These are phyloP conservation scores for Drosophila engyochracea DNA, from an alignment of 2,888 invertebrate genomes.

Conservation along the genomic window DNA sequence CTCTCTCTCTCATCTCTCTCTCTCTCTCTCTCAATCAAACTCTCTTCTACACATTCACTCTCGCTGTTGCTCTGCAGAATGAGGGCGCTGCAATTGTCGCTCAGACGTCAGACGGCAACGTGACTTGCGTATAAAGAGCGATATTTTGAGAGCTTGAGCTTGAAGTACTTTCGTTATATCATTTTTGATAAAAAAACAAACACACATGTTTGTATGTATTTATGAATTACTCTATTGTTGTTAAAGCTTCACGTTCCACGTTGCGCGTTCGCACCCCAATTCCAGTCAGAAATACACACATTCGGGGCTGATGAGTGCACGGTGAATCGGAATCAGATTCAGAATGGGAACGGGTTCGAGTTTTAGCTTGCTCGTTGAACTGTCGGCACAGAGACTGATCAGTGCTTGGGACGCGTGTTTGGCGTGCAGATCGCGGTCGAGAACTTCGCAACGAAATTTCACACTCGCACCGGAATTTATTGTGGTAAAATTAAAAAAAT, in stretches of 20 bases:
- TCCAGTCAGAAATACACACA: neutral
- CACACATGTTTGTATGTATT: slow-evolving; percentile 5
- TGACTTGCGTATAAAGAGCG: slow-evolving; percentile 29
- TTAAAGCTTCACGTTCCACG: neutral
- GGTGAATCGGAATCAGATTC: slow-evolving; percentile 22
- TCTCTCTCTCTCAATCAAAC: neutral
- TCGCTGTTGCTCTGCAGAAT: slow-evolving; percentile 6
- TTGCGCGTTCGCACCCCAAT: neutral
- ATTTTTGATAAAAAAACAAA: slow-evolving; percentile 33
- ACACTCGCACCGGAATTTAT: neutral
- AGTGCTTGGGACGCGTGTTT: slow-evolving; percentile 64
- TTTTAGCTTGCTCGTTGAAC: slow-evolving; percentile 30
- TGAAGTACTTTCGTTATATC: slow-evolving; percentile 23
- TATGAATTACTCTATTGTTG: slow-evolving; percentile 23
- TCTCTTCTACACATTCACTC: slow-evolving; percentile 14
- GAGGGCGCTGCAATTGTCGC: slow-evolving; percentile 6
- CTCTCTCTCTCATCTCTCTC: neutral
- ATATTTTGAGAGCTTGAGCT: slow-evolving; percentile 6
- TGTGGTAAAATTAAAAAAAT: slow-evolving; percentile 37
- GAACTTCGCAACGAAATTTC: slow-evolving; percentile 17
- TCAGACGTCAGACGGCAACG: slow-evolving; percentile 7
- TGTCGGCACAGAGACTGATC: slow-evolving; percentile 45
- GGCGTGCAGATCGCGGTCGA: slow-evolving; percentile 58
- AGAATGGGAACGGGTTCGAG: slow-evolving; percentile 30
- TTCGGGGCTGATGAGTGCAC: slow-evolving; percentile 1